phyloP scores from a whole-genome alignment of 2,113 vertebrate genomes.

The Sminthopsis crassicaudata region DNA sequence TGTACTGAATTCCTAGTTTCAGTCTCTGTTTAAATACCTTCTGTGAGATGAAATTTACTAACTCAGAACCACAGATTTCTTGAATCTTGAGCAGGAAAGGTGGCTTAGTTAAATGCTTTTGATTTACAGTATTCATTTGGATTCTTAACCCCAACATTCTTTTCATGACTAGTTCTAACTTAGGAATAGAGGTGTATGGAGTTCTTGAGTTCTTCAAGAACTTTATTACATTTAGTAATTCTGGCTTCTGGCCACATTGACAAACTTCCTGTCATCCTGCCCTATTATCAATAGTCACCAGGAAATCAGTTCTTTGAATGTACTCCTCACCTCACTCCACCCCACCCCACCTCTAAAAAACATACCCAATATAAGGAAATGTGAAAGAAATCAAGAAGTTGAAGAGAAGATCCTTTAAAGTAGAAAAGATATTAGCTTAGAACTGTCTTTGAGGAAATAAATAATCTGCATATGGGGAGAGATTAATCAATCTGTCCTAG shows the following conservation, averaged over 20 bases:
- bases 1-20: neutral
- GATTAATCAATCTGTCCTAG: too few relatives aligned
- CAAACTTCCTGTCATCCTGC: neutral
- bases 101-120: constrained; percentile 36
- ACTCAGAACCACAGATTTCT: neutral
- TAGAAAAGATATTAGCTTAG: constrained; percentile 26
- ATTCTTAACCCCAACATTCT: constrained; percentile 6
- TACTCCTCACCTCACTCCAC: too few relatives aligned
- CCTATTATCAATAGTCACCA: neutral
- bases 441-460: constrained; percentile 35
- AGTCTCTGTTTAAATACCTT: constrained; percentile 40
- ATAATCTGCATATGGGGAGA: neutral
- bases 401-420: constrained; percentile 26
- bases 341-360: constrained; percentile 43
- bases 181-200: constrained; percentile 32
- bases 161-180: constrained; percentile 40
- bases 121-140: constrained; percentile 32
- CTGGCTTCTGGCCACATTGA: constrained; percentile 31
- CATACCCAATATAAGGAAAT: constrained; percentile 41
- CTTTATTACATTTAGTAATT: constrained; percentile 58
- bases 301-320: too few relatives aligned
- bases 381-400: constrained; percentile 11
- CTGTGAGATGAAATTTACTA: neutral
- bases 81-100: constrained; percentile 36
- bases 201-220: constrained; percentile 51